A percentile compares a stretch with the other conserved stretches of the same genome.
Conservation (phyloP, 2,797 vertebrate species). For the Lerista edwardsae region DNA sequence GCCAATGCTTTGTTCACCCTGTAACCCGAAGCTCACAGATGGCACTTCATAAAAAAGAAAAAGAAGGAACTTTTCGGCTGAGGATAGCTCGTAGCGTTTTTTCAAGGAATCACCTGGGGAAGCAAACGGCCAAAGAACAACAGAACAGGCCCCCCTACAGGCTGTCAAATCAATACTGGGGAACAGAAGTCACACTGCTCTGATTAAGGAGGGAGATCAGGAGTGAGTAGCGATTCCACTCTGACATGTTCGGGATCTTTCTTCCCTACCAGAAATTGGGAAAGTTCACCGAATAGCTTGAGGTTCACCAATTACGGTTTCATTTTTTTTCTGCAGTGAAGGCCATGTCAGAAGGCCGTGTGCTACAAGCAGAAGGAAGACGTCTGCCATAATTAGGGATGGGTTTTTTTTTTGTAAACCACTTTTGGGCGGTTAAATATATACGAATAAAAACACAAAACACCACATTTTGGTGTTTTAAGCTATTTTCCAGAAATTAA, state of each 20-base stretch:
- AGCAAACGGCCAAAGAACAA: not conserved
- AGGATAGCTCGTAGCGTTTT: not conserved
- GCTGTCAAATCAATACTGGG: not conserved
- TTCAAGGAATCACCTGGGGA: not conserved
- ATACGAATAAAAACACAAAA: no score
- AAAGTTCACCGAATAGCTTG: not conserved
- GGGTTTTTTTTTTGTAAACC: no score
- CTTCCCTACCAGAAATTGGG: not conserved
- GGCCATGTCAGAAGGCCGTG: not conserved
- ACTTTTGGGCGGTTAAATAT: no score
- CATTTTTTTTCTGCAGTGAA: not conserved
- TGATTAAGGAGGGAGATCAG: no score
- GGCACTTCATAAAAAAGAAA: not conserved
- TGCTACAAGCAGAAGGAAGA: not conserved
- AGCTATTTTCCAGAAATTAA: no score
- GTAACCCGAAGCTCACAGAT: not conserved
- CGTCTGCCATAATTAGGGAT: no score
- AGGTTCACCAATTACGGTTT: not conserved
- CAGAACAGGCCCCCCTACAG: no score
- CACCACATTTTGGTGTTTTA: no score
- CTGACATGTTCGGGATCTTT: not conserved
- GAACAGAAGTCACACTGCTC: not conserved
- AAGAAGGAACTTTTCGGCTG: not conserved
- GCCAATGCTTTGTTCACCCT: not conserved
- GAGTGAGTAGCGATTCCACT: not conserved